These are phyloP conservation scores for Nannoperca australis DNA, from an alignment of 2,797 vertebrate species.

Conservation along the genomic window DNA sequence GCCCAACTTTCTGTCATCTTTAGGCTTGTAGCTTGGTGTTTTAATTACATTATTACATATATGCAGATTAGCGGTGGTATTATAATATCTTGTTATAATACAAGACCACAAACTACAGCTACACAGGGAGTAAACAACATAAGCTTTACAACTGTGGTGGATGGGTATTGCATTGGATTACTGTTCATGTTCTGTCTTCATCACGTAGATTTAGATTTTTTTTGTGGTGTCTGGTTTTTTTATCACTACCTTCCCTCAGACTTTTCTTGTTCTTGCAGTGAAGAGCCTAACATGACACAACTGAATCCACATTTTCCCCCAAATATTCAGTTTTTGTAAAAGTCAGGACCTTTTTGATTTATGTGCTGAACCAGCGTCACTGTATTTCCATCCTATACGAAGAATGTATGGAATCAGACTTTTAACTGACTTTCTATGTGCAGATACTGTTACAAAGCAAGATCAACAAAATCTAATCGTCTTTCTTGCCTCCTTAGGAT, in stretches of 20 bases:
- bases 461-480: not conserved
- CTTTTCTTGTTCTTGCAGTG: not conserved
- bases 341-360: not conserved
- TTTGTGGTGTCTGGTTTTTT: not conserved
- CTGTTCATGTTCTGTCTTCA: not conserved
- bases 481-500: slow-evolving; percentile 82
- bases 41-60: not conserved
- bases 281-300: not conserved
- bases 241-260: not conserved
- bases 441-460: not conserved
- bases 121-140: not conserved
- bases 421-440: not conserved
- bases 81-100: not conserved
- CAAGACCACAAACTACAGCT: not conserved
- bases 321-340: not conserved
- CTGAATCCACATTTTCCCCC: not conserved
- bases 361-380: too few relatives aligned
- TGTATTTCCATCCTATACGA: not conserved
- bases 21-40: not conserved
- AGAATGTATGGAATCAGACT: not conserved
- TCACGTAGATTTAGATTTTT: not conserved
- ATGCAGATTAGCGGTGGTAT: not conserved
- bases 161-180: not conserved
- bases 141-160: not conserved
- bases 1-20: not conserved